Conservation (phyloP, 2,797 vertebrate species). For the Delichon dasypus region DNA sequence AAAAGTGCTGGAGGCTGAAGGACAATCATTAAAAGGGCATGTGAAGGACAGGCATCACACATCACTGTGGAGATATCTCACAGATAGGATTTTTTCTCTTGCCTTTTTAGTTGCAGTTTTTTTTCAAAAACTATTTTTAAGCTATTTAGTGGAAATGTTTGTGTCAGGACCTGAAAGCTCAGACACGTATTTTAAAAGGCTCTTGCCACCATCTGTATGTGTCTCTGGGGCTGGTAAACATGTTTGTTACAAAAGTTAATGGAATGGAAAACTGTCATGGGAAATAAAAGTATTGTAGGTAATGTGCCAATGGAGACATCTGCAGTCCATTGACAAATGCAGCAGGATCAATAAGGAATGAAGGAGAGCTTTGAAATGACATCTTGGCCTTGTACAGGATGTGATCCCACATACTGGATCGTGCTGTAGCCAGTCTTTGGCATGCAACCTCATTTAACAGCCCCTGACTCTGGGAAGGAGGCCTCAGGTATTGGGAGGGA, state of each 20-base stretch:
- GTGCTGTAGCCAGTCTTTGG: background rate
- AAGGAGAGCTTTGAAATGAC: background rate
- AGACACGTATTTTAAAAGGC: background rate
- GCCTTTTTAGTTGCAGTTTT: background rate
- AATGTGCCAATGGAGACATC: background rate
- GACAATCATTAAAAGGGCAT: background rate
- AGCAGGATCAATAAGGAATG: background rate
- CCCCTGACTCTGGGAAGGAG: background rate
- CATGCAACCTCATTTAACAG: background rate
- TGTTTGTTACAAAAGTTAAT: background rate
- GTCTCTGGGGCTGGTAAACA: background rate
- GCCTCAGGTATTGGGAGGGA: background rate
- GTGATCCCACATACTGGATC: background rate
- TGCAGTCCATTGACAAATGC: background rate
- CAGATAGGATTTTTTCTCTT: background rate
- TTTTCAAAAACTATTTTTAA: background rate
- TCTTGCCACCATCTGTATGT: background rate
- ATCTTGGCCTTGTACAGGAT: background rate
- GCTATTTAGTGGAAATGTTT: background rate
- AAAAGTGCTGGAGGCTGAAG: background rate
- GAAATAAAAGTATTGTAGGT: background rate
- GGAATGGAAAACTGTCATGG: background rate
- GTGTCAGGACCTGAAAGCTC: background rate
- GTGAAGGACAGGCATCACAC: background rate
- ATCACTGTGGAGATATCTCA: background rate